Percentiles rank a stretch among this genome's conserved stretches.
phyloP scores from a whole-genome alignment of 1,140 invertebrate species.

The Sarcophaga peregrina region DNA sequence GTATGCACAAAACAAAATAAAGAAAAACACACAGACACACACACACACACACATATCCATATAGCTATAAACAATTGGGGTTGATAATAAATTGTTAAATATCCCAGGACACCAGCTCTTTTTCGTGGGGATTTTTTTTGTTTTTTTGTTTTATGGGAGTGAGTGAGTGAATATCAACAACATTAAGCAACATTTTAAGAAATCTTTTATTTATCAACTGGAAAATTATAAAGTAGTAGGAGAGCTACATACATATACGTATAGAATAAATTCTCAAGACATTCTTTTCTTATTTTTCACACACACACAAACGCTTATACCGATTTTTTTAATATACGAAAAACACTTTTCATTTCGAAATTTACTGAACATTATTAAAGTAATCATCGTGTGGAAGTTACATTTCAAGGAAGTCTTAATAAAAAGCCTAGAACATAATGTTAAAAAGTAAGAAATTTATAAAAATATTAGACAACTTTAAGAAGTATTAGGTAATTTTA shows the following conservation, averaged over 20 bases:
- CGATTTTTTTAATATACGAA: background rate
- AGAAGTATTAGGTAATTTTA: too few species aligned
- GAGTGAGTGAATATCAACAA: too few species aligned
- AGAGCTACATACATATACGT: background rate
- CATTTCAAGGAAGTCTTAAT: too few species aligned
- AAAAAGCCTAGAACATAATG: too few species aligned
- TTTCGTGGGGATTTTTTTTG: background rate
- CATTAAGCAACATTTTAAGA: constrained; percentile 11
- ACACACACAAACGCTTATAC: background rate
- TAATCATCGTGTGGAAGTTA: background rate
- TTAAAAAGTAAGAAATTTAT: too few species aligned
- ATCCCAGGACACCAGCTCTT: constrained; percentile 21
- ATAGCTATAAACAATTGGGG: background rate
- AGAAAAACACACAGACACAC: too few species aligned
- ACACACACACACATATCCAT: background rate
- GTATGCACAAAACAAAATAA: background rate
- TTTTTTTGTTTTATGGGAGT: background rate
- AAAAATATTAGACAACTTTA: too few species aligned
- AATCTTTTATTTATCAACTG: constrained; percentile 6
- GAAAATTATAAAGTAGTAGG: background rate
- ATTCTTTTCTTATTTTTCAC: background rate
- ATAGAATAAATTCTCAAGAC: background rate
- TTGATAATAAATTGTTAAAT: constrained; percentile 40
- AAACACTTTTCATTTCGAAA: constrained; percentile 4
- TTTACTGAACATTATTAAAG: background rate